Evolutionary conservation across 2,797 vertebrate genomes (phyloP), one percentile per base, ranked within the genome.

Genomic region (Sibirionetta formosa): DNA sequence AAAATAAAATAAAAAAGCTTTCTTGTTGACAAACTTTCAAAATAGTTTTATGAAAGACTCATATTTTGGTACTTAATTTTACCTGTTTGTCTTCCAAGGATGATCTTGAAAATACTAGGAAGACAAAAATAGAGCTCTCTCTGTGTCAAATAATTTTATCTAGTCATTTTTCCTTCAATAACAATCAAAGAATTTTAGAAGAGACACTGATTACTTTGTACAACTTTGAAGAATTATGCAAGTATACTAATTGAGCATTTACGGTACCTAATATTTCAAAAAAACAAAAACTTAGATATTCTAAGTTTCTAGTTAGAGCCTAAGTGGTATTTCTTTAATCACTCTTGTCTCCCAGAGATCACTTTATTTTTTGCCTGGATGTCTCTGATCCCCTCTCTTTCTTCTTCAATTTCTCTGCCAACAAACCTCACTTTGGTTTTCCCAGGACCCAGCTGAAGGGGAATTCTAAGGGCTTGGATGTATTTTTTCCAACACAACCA

Each of bases 181-280:
- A 29, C 4, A 46, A 78, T 18, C 3, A 11, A 57, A 14, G 9
- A 63, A 66, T 42, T 91, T 44, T 7, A 7, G 50, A 66, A 63
- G 31, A 51, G 1, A 22, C 1, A 27, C 3, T 0, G 0, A 50
- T 61, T 26, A 58, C 66, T 58, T 72, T 40, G 3, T 60, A 70
- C 29, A 83, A 79, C 7, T 65, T 66, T 40, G 5, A 19, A 63
- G 46, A 56, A 84, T 35, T 40, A 50, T 14, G 76, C 14, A 50
- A 53, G 13, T 26, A 56, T 33, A 40, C 70, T 46, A 35, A 26
- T 4, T 38, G 50, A 50, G 5, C 19, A 75, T 44, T 70, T 88
- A 42, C 5, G 48, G 2, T 65, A 46, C 7, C 36, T 26, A 60
- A 33, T 26, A 80, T 1, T 8, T 22, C 31, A 20, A 24, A 51